Base-by-base conservation (phyloP, 2,888 invertebrate genomes). In the Bombyx huttoni region DNA sequence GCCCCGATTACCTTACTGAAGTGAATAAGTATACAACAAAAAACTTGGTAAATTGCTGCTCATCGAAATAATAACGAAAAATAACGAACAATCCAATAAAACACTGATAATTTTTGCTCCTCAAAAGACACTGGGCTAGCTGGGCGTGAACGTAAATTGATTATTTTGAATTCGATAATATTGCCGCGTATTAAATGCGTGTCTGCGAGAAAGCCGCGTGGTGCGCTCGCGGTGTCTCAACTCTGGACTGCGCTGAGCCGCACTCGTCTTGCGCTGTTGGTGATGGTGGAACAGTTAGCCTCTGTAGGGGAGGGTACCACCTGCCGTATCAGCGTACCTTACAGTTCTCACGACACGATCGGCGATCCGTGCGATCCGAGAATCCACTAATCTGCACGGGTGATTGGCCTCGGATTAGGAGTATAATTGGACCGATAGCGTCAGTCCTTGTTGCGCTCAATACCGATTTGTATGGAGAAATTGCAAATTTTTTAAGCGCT, bases 1-100 rank as follows among this genome's bases (percentile, higher is more conserved):
- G 88, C 87, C 87, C 88, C 88, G 86, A 87, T 88, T 86, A 86
- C 82, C 75, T 78, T 81, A 76, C 81, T 73, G 71, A 70, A 68
- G 68, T 68, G 70, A 69, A 70, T 73, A 75, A n/a, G 24, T 40
- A 1, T 40, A 40, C 64, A 65, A 67, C 73, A 81, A 83, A 82
- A 76, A 64, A 63, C 54, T 58, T 60, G 55, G 24, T 35, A 47
- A 54, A 49, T 52, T 48, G 60, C 60, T 60, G 58, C 59, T 58
- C 54, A 50, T 45, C n/a, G 33, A 12, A 47, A 47, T 48, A 33
- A 34, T 49, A 48, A 13, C 47, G 40, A 8, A 40, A 40, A 40
- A 40, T 40, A 40, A 40, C 12, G 40, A 40, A 24, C 48, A 49
- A 51, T 49, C 34, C 53, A 53, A 54, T 53, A 56, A 59, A 61